Conservation (phyloP, 64 coral and sea anemone genomes). For the Actinia tenebrosa region DNA sequence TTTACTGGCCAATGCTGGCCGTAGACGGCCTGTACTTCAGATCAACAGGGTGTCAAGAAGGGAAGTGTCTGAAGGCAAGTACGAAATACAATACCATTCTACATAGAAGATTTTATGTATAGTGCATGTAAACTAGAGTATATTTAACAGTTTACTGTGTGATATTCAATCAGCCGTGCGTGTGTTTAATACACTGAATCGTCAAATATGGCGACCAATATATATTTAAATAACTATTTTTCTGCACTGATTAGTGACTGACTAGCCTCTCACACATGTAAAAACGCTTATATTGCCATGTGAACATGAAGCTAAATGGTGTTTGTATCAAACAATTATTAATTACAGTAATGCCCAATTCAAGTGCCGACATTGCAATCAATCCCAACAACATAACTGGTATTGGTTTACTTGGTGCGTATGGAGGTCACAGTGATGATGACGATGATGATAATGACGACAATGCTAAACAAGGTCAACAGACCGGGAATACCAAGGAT, state of each 20-base stretch:
- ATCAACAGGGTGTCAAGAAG: conserved; percentile 78
- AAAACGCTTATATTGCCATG: too few relatives aligned
- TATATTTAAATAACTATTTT: too few relatives aligned
- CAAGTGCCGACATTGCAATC: conserved; percentile 28
- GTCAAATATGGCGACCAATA: too few relatives aligned
- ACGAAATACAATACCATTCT: background rate
- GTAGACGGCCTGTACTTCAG: conserved; percentile 69
- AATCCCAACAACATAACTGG: conserved; percentile 83
- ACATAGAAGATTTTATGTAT: too few relatives aligned
- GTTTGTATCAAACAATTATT: too few relatives aligned
- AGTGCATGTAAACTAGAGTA: background rate
- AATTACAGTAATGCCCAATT: conserved; percentile 21
- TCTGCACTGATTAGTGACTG: too few relatives aligned
- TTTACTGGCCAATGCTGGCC: conserved; percentile 57
- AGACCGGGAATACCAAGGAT: conserved; percentile 21
- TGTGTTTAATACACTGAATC: too few relatives aligned
- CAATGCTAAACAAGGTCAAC: background rate
- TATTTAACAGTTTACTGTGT: too few relatives aligned
- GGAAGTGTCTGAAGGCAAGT: conserved; percentile 52
- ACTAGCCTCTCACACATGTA: too few relatives aligned
- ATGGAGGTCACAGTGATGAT: conserved; percentile 74
- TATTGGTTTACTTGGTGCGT: conserved; percentile 77
- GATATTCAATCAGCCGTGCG: too few relatives aligned
- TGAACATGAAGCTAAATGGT: too few relatives aligned
- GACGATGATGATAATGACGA: background rate